Evolutionary conservation across 1,140 invertebrate genomes (phyloP).

Genomic region (Tribolium madens): DNA sequence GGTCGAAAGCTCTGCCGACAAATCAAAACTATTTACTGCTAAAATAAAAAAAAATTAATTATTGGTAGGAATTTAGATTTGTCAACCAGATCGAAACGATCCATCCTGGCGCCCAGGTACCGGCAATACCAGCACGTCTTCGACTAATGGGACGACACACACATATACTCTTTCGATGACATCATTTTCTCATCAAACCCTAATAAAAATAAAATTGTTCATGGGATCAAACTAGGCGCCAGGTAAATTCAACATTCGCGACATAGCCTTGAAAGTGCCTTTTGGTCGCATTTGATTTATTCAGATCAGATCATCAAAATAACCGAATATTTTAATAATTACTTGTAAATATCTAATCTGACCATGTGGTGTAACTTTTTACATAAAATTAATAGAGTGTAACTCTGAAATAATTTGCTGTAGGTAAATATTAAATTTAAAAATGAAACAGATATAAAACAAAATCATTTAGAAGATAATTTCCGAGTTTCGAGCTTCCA

Average conservation of each 20-base stretch:
- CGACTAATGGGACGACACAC: slow-evolving; percentile 62
- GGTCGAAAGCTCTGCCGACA: background rate
- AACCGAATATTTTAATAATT: too few species aligned
- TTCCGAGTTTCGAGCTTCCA: background rate
- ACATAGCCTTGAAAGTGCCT: background rate
- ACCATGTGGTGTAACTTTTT: too few species aligned
- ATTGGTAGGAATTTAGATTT: slow-evolving; percentile 18
- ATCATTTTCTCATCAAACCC: slow-evolving; percentile 64
- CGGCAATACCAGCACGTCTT: slow-evolving; percentile 56
- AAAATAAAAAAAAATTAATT: slow-evolving; percentile 30
- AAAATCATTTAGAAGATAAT: slow-evolving; percentile 18
- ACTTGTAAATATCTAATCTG: too few species aligned
- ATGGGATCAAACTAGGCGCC: slow-evolving; percentile 55
- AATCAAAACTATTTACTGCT: slow-evolving; percentile 3
- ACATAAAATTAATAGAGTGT: too few species aligned
- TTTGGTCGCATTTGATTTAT: background rate
- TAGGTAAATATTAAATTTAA: too few species aligned
- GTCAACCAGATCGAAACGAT: slow-evolving; percentile 23
- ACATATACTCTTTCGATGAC: slow-evolving; percentile 63
- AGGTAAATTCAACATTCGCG: slow-evolving; percentile 57
- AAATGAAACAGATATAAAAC: too few species aligned
- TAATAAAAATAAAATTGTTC: slow-evolving; percentile 63
- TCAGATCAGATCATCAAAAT: too few species aligned
- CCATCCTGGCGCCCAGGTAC: slow-evolving; percentile 50
- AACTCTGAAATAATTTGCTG: too few species aligned